These are phyloP conservation scores for Ceriagrion tenellum DNA, from an alignment of 2,888 invertebrate species.

Conservation along the genomic window DNA sequence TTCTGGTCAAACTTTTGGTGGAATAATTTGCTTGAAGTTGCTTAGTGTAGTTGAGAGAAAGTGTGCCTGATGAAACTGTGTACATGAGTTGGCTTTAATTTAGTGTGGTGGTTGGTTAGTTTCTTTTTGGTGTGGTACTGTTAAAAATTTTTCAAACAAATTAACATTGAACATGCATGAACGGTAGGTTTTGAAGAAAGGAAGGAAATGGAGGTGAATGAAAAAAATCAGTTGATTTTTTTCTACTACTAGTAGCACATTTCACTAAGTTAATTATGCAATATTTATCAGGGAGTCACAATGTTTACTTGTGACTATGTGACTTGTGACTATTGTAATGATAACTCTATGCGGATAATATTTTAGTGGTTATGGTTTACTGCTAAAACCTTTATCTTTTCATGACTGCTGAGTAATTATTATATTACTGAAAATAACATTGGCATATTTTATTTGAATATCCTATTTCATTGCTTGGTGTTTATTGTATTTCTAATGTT, in stretches of 20 bases:
- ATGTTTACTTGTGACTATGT: background rate
- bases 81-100: background rate
- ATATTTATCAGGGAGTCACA: background rate
- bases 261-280: background rate
- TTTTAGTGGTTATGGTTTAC: background rate
- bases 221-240: no score
- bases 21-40: background rate
- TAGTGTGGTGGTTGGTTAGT: background rate
- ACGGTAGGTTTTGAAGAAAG: background rate
- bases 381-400: background rate
- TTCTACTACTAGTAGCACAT: no score
- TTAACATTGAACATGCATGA: background rate
- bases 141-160: background rate
- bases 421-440: background rate
- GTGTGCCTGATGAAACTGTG: background rate
- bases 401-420: background rate
- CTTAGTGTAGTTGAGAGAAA: conserved; percentile 17
- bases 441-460: background rate
- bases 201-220: background rate
- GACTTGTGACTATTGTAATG: no score
- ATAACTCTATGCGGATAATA: no score
- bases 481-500: no score
- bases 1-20: background rate
- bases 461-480: no score
- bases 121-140: background rate